Conservation (phyloP, 2,113 vertebrate genomes). For the Corythoichthys intestinalis region DNA sequence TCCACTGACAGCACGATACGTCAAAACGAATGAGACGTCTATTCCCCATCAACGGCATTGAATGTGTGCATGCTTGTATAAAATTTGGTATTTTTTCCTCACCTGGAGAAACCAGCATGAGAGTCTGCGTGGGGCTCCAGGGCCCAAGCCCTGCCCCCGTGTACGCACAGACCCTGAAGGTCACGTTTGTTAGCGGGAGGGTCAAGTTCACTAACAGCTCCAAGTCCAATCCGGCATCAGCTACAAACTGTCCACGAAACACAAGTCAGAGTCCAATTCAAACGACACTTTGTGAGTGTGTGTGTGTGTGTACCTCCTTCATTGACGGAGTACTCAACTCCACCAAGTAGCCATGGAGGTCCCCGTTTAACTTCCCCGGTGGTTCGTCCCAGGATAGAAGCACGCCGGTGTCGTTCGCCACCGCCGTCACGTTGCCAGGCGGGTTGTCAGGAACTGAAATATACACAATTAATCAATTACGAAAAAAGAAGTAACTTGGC, state of each 20-base stretch:
- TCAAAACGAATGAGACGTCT: too few species aligned
- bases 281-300: not conserved
- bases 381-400: conserved; percentile 76
- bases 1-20: too few species aligned
- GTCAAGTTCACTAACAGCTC: conserved; percentile 76
- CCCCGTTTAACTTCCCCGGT: conserved; percentile 72
- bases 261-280: not conserved
- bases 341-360: conserved; percentile 79
- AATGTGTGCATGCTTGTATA: too few species aligned
- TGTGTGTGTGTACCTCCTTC: conserved; percentile 42
- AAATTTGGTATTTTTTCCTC: conserved; percentile 22
- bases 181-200: conserved; percentile 73
- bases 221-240: conserved; percentile 71
- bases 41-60: too few species aligned
- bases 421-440: conserved; percentile 75
- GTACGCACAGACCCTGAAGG: conserved; percentile 78
- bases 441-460: conserved; percentile 77
- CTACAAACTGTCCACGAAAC: conserved; percentile 58
- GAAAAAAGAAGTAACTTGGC: too few species aligned
- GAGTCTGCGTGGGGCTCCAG: conserved; percentile 75
- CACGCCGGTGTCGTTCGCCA: conserved; percentile 76
- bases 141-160: conserved; percentile 81
- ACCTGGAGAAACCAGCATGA: conserved; percentile 65
- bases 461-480: not conserved
- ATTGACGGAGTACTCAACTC: conserved; percentile 68